Evolutionary conservation across 2,797 vertebrate genomes (phyloP).

Genomic region (Cichlasoma orientale): DNA sequence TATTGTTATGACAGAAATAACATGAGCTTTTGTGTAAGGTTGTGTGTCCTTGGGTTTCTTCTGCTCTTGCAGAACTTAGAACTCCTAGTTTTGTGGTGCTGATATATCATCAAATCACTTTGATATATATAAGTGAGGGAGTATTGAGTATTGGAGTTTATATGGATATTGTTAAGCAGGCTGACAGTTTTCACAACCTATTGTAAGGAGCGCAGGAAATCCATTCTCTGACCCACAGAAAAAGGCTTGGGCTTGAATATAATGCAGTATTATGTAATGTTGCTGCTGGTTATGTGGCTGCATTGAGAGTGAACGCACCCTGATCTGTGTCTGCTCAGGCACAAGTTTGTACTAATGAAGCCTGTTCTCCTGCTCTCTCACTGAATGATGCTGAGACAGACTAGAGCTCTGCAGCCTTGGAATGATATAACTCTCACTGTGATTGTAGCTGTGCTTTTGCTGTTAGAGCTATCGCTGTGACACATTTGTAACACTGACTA

Average conservation of each 20-base stretch:
- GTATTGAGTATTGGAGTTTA: background rate
- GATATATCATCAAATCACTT: background rate
- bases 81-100: background rate
- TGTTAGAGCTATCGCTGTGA: background rate
- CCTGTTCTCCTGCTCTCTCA: background rate
- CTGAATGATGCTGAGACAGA: background rate
- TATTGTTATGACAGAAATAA: background rate
- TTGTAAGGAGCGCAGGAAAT: background rate
- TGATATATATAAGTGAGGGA: background rate
- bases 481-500: background rate
- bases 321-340: background rate
- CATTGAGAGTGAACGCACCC: background rate
- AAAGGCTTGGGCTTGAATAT: background rate
- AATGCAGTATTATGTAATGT: background rate
- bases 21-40: background rate
- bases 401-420: background rate
- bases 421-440: background rate
- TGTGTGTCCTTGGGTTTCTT: background rate
- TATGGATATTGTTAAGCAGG: slow-evolving; percentile 4
- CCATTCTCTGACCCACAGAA: background rate
- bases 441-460: background rate
- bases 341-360: background rate
- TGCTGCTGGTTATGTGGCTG: background rate
- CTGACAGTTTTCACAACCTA: background rate
- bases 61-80: background rate